Conservation (phyloP, 1,140 invertebrate species). For the Lucilia cuprina region DNA sequence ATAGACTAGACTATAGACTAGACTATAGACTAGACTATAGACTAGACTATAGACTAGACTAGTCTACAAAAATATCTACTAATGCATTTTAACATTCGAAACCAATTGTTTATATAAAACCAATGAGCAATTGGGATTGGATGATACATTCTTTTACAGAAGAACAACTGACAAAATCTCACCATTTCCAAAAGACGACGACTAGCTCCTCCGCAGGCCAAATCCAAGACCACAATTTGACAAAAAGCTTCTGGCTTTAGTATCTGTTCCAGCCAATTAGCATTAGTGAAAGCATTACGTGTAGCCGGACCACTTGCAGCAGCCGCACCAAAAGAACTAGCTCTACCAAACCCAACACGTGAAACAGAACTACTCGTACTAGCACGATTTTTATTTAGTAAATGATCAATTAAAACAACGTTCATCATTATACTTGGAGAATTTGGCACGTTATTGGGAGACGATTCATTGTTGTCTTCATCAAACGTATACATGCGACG, state of each 20-base stretch:
- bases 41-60: too few species aligned
- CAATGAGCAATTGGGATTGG: too few species aligned
- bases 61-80: too few species aligned
- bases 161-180: conserved; percentile 38
- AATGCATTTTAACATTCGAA: too few species aligned
- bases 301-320: background rate
- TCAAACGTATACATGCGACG: conserved; percentile 46
- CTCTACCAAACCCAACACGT: conserved; percentile 7
- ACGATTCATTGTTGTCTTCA: background rate
- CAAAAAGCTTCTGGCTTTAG: conserved; percentile 48
- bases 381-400: conserved; percentile 33
- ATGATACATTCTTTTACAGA: too few species aligned
- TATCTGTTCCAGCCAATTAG: conserved; percentile 50
- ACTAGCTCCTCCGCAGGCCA: conserved; percentile 55
- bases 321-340: background rate
- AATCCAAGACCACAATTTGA: conserved; percentile 57
- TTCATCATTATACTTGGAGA: conserved; percentile 38
- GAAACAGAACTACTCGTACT: background rate
- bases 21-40: too few species aligned
- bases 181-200: conserved; percentile 56
- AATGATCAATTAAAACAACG: conserved; percentile 43
- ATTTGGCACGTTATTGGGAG: background rate
- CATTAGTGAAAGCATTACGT: conserved; percentile 25
- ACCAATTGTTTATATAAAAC: too few species aligned
- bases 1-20: too few species aligned